These are phyloP conservation scores for Melopsittacus undulatus DNA, from an alignment of 2,797 vertebrate genomes.

Conservation along the genomic window DNA sequence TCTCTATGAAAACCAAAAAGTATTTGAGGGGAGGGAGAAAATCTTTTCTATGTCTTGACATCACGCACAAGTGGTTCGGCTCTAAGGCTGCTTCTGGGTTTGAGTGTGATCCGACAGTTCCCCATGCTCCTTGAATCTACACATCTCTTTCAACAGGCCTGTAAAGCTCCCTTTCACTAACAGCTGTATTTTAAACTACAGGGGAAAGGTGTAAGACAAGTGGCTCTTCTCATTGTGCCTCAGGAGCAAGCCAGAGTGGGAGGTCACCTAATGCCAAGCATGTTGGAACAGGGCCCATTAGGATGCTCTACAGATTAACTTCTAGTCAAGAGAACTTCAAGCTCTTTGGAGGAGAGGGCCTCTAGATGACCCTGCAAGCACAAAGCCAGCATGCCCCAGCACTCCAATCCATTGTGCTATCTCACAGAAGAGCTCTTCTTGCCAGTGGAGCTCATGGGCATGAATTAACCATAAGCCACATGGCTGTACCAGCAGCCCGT, in stretches of 20 bases:
- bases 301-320: neutral
- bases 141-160: neutral
- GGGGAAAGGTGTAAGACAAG: neutral
- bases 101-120: neutral
- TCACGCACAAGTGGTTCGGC: neutral
- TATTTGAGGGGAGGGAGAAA: neutral
- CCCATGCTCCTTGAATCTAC: neutral
- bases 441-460: neutral
- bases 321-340: neutral
- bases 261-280: neutral
- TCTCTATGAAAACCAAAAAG: neutral
- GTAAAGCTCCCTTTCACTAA: neutral
- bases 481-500: neutral
- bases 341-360: neutral
- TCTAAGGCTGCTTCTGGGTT: neutral
- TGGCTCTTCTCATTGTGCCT: neutral
- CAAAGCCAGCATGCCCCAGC: neutral
- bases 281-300: neutral
- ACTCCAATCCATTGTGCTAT: neutral
- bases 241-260: neutral
- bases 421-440: neutral
- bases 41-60: neutral
- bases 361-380: neutral
- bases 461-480: neutral
- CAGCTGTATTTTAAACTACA: neutral